Percentiles rank a stretch among this genome's conserved stretches.
phyloP scores from a whole-genome alignment of 2,888 invertebrate species.

The Dolomedes plantarius region DNA sequence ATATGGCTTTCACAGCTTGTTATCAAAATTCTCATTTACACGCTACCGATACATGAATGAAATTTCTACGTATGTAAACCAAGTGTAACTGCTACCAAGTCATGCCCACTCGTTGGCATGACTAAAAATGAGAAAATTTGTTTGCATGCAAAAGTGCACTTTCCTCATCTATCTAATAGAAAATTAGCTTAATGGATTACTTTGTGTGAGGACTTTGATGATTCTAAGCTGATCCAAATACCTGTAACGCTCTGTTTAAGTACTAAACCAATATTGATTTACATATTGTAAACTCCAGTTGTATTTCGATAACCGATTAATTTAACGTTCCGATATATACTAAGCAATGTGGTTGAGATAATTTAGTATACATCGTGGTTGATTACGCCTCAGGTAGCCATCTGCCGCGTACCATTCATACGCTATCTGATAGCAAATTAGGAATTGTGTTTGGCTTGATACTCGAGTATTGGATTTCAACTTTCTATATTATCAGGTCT shows the following conservation, averaged over 20 bases:
- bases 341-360: slow-evolving; percentile 1
- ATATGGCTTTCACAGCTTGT: no score
- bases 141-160: no score
- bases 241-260: background rate
- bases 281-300: background rate
- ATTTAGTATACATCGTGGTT: background rate
- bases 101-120: no score
- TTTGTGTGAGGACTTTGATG: no score
- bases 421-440: background rate
- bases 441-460: background rate
- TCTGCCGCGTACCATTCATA: background rate
- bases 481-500: background rate
- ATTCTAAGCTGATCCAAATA: background rate
- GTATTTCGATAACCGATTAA: background rate
- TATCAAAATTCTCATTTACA: no score
- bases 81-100: no score
- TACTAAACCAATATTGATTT: background rate
- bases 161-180: no score
- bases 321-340: background rate
- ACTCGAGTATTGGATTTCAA: background rate
- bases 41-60: no score
- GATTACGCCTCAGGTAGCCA: background rate
- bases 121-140: no score
- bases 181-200: no score
- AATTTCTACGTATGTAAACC: no score